A percentile compares a stretch with the other conserved stretches of the same genome.
Evolutionary conservation across 2,797 vertebrate species (phyloP).

Genomic region (Schizopygopsis malacanthus): DNA sequence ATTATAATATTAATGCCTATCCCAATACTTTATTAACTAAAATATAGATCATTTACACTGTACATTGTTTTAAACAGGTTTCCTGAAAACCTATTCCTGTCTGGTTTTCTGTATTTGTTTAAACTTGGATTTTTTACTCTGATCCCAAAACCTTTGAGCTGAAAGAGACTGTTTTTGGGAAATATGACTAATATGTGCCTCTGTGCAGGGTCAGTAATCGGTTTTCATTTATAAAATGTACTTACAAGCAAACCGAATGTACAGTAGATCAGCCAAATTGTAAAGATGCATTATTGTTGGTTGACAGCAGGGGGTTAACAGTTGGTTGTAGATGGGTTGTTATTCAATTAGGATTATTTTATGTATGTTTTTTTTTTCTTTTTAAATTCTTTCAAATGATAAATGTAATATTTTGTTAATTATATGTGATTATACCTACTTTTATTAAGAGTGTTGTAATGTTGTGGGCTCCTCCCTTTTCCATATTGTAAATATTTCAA

Average conservation of each 20-base stretch:
- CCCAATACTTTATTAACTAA: background rate
- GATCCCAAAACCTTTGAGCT: background rate
- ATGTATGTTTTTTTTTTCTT: background rate
- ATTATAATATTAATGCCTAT: background rate
- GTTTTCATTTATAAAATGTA: conserved; percentile 61
- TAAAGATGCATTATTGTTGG: conserved; percentile 53
- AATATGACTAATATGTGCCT: conserved; percentile 50
- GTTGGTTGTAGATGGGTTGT: background rate
- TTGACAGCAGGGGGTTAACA: conserved; percentile 27
- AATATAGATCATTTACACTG: background rate
- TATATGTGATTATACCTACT: background rate
- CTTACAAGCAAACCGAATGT: conserved; percentile 36
- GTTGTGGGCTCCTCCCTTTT: background rate
- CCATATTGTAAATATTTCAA: background rate
- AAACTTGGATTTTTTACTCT: conserved; percentile 27
- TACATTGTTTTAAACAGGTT: background rate
- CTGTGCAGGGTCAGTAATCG: conserved; percentile 32
- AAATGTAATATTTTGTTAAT: background rate
- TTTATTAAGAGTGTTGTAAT: background rate
- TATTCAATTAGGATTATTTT: background rate
- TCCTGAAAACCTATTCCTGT: background rate
- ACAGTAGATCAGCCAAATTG: conserved; percentile 30
- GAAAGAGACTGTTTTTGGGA: conserved; percentile 39
- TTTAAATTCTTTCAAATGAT: background rate
- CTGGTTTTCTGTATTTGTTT: conserved; percentile 1